These are phyloP conservation scores for Enteromius argenteus DNA, from an alignment of 2,797 vertebrate genomes.

Conservation along the genomic window DNA sequence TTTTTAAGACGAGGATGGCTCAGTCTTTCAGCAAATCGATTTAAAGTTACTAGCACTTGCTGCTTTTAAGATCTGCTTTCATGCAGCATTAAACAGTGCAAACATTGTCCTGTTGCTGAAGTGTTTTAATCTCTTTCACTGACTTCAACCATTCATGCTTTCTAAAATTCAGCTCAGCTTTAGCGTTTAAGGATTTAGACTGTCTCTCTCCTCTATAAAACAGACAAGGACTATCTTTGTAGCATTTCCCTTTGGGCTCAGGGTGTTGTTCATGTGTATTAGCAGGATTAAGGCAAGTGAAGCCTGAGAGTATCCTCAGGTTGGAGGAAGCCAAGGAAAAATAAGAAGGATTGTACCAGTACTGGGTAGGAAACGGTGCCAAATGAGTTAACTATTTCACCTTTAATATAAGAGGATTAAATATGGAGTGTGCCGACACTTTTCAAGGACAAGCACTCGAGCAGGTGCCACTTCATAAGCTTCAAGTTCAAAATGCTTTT, in stretches of 20 bases:
- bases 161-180: neutral
- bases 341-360: slow-evolving; percentile 31
- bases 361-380: neutral
- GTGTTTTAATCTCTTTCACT: slow-evolving; percentile 22
- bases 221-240: slow-evolving; percentile 12
- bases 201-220: slow-evolving; percentile 10
- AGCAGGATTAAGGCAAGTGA: slow-evolving; percentile 25
- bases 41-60: neutral
- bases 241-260: slow-evolving; percentile 30
- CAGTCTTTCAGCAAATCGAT: neutral
- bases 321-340: slow-evolving; percentile 1
- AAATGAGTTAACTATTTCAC: slow-evolving; percentile 17
- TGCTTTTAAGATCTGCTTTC: slow-evolving; percentile 5
- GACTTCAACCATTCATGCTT: slow-evolving; percentile 10
- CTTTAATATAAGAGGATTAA: slow-evolving; percentile 19
- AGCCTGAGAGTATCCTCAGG: slow-evolving; percentile 12
- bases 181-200: slow-evolving; percentile 15
- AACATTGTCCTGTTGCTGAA: neutral
- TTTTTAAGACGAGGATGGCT: neutral
- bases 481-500: slow-evolving; percentile 16
- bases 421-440: slow-evolving; percentile 21
- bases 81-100: slow-evolving; percentile 15
- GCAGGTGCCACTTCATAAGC: slow-evolving; percentile 1
- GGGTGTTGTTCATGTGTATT: slow-evolving; percentile 14
- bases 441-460: slow-evolving; percentile 8